These are phyloP conservation scores for Mus pahari DNA, from an alignment of 2,113 vertebrate species.

Conservation along the genomic window DNA sequence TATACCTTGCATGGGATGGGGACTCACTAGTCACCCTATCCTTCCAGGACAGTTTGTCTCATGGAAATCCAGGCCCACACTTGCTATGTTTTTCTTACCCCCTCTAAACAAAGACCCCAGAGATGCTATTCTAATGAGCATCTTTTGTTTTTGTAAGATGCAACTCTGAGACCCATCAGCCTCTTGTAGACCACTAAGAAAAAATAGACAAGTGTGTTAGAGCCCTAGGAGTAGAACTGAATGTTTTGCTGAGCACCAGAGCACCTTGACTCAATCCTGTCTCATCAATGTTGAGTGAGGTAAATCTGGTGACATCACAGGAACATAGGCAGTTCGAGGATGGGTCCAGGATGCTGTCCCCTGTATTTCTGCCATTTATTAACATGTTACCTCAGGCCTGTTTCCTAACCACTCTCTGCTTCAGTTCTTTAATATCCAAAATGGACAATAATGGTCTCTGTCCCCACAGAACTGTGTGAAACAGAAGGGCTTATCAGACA, in stretches of 20 bases:
- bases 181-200: slow-evolving; percentile 57
- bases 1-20: slow-evolving; percentile 62
- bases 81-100: slow-evolving; percentile 29
- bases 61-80: slow-evolving; percentile 55
- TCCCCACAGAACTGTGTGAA: not conserved
- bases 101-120: slow-evolving; percentile 57
- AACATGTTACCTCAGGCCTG: not conserved
- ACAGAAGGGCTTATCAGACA: not conserved
- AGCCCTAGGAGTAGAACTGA: slow-evolving; percentile 24
- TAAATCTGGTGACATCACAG: not conserved
- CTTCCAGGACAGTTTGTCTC: slow-evolving; percentile 64
- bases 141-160: slow-evolving; percentile 53
- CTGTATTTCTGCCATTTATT: not conserved
- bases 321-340: not conserved
- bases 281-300: not conserved
- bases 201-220: slow-evolving; percentile 44
- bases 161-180: slow-evolving; percentile 55
- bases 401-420: not conserved
- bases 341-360: not conserved
- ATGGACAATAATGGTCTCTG: not conserved
- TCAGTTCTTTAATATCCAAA: not conserved
- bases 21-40: slow-evolving; percentile 57
- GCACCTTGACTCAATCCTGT: not conserved
- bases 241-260: not conserved
- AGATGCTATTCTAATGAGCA: slow-evolving; percentile 65